phyloP scores from a whole-genome alignment of 2,888 invertebrate genomes.

The Epinotia nisella region DNA sequence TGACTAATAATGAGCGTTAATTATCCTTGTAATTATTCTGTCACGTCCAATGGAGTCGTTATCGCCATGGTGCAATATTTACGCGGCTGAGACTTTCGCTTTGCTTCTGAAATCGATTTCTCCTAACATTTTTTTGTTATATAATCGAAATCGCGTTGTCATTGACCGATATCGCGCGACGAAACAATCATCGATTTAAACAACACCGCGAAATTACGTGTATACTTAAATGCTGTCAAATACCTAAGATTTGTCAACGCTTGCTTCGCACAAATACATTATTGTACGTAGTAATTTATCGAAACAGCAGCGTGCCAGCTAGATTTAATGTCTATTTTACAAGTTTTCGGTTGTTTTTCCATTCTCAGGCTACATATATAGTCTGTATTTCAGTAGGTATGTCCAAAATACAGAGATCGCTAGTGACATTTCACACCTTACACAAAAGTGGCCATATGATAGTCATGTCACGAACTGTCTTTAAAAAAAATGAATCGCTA shows the following conservation, averaged over 20 bases:
- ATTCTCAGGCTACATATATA: neutral
- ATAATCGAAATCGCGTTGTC: constrained; percentile 75
- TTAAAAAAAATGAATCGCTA: too few species aligned
- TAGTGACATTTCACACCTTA: too few species aligned
- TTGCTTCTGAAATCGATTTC: constrained; percentile 48
- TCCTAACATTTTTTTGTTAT: constrained; percentile 54
- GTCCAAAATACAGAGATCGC: too few species aligned
- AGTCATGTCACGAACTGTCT: too few species aligned
- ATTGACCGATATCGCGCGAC: constrained; percentile 76
- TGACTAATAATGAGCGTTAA: constrained; percentile 46
- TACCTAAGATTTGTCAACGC: constrained; percentile 33
- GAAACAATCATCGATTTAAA: constrained; percentile 66
- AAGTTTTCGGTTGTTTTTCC: constrained; percentile 10
- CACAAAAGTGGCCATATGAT: too few species aligned
- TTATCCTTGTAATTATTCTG: constrained; percentile 46
- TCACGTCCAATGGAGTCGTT: constrained; percentile 38
- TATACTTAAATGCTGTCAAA: constrained; percentile 46
- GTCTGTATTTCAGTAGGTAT: too few species aligned
- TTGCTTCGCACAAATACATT: constrained; percentile 12
- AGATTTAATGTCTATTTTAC: constrained; percentile 22
- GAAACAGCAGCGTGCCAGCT: constrained; percentile 28
- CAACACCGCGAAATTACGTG: constrained; percentile 51
- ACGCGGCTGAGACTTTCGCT: constrained; percentile 47
- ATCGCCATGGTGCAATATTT: constrained; percentile 33
- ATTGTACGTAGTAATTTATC: constrained; percentile 7